Base-by-base conservation (phyloP, 2,888 invertebrate species). In the Polydrusus cervinus region DNA sequence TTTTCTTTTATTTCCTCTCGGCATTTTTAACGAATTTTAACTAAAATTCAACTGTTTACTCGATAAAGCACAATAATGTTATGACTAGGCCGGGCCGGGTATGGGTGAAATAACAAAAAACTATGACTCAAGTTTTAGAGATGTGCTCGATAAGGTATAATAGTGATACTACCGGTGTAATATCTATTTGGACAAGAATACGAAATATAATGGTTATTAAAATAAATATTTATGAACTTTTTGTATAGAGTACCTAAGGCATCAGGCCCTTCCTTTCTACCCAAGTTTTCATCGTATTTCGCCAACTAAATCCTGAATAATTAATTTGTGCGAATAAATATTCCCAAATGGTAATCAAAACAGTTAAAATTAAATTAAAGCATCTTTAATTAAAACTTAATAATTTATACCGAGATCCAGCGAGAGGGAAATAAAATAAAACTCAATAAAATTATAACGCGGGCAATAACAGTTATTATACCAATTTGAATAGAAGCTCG, bases 391-490 rank as follows among this genome's bases (percentile, higher is more conserved):
- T 72, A 60, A 66, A 72, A 72, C 38, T 60, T 72, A 66, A 66
- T 66, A 72, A 66, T 65, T 71, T 55, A 55, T 38, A 57, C 43
- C 30, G 47, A 51, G 34, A 47, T 25, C 20, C 57, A 34, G 30
- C 53, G 18, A 60, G 30, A 49, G 64, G 49, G 60, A 47, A 62
- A 71, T 53, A 30, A 68, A 64, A 72, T 64, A 64, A 68, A 68
- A 70, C 57, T 74, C 74, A 74, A 80, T 80, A 79, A 79, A 75
- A 75, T 71, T 75, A 80, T 79, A 79, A 81, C 79, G 79, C 79
- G 77, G 77, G 79, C 77, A 82, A 81, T 81, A 80, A 80, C 79
- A 65, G 79, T 79, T 75, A 80, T 81, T 82, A 81, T 67, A 73
- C 75, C 74, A 78, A 80, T 81, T 80, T 80, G 74, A 79, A 75